Base-by-base conservation (phyloP, 2,113 vertebrate species). In the Callipepla californica region DNA sequence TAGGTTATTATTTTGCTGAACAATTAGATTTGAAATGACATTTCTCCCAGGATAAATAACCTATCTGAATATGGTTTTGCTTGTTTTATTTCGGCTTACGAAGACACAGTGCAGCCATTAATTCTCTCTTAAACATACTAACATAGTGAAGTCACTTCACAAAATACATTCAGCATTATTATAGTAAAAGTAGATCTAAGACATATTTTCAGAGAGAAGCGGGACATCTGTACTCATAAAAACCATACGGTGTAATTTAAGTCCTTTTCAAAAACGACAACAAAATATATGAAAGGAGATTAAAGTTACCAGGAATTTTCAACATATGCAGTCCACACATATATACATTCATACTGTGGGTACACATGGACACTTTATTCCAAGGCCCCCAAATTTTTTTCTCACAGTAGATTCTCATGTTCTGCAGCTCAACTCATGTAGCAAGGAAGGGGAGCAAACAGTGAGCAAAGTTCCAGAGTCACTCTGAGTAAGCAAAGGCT, bases 321-420 rank as follows among this genome's bases (percentile, higher is more conserved):
- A 92, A 58, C 90, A 94, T 44, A 63, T 59, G 87, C 57, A 80
- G 59, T 34, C 55, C 93, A 92, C 93, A 92, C 25, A n/a, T 51
- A 83, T n/a, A 55, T 1, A 65, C 55, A 59, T 78, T 85, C n/a
- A 63, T 36, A 59, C 57, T 47, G 55, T 10, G 36, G 30, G 26
- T 79, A 38, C n/a, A 89, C 59, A 47, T 0, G 0, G n/a, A 32
- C 32, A 34, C 47, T 70, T 85, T 69, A 45, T 74, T 48, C n/a
- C 20, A 91, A 62, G 23, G 53, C 18, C 66, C 89, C 22, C 79
- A 82, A 73, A 53, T 45, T 22, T 47, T 87, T 82, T 58, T 19
- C 23, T 59, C 85, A 53, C 36, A 91, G 36, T 69, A 73, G 36
- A 84, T 69, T 6, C 6, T 34, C 22, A 9, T 1, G 4, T 51